Base-by-base conservation (phyloP, 2,797 vertebrate genomes). In the Enteromius paludinosus region DNA sequence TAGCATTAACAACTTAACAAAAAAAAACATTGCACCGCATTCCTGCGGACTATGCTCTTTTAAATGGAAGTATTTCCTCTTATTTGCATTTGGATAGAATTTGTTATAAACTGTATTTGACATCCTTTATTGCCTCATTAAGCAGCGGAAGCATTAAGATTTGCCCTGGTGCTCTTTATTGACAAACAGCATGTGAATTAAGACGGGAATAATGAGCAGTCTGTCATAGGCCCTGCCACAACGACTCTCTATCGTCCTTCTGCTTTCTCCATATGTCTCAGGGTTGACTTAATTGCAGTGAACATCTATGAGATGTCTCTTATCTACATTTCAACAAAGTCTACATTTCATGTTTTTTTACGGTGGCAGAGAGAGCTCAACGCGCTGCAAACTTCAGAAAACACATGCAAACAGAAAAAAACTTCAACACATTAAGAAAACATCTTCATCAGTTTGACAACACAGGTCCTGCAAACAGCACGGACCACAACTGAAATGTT, bases 141-240 rank as follows among this genome's bases (percentile, higher is more conserved):
- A 64, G 18, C 17, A 1, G 25, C 25, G 33, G 59, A 77, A 64
- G 74, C 1, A 0, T 6, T 45, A 15, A 61, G 25, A 76, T 17
- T 43, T 62, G 23, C 56, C 38, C 56, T 5, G 7, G 23, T 62
- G 56, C 35, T 62, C 23, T 45, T 76, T 76, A 45, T 76, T 76
- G 17, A 62, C 35, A 62, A 62, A 62, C 74, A 76, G 74, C 74
- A 62, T 62, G 56, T 62, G 74, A 76, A 76, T 76, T 76, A 62
- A 76, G 74, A 76, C 0, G 4, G 28, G 41, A 38, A 62, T 74
- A 61, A 85, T 79, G 30, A 77, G 71, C 79, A 66, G n/a, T 20
- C 62, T 84, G 54, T 76, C 70, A 52, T 72, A 52, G 43, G 59
- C 23, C 69, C 70, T 79, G 69, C 28, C 66, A 23, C 62, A 61